Base-by-base conservation (phyloP, 2,888 invertebrate species). In the Cephus sareptanus region DNA sequence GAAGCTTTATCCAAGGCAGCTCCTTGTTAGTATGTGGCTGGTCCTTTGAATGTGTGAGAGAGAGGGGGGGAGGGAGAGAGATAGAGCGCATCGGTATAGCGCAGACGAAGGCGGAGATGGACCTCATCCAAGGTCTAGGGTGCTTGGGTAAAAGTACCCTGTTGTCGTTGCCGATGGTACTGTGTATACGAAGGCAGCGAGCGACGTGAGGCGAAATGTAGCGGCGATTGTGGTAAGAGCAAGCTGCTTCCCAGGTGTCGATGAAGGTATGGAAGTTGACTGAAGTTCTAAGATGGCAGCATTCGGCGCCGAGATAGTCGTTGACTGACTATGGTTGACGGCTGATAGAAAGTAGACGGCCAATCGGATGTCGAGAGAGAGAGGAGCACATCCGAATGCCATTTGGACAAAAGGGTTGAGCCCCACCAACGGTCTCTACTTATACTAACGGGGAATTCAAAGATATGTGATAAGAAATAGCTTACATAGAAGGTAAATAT, bases 371-470 rank as follows among this genome's bases (percentile, higher is more conserved):
- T 86, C 40, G 40, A 40, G 40, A 40, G 40, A 85, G 89, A 90
- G 87, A 88, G 86, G 87, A 87, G 88, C 87, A 89, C 90, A 90
- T 89, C 91, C 91, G 90, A 91, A 89, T 91, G 91, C 90, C 91
- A 91, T 89, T 91, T 90, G 90, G 90, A 91, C 90, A 89, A 90
- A 90, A 90, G 88, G 91, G 90, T 91, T 89, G 91, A 90, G 89
- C 88, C 89, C 89, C 90, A 88, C 89, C 90, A 89, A 90, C 89
- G 90, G 89, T 91, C 90, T 91, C 91, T 91, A 91, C 91, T 91
- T 91, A 91, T 90, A 91, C 90, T 91, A 91, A 90, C 91, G 91
- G 91, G 89, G 91, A 91, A 91, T 91, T 91, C 91, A 91, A 91
- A 91, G 87, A 91, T 84, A 90, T 85, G 86, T 89, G 90, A 90